Evolutionary conservation across 2,113 vertebrate genomes (phyloP).

Genomic region (Lagenorhynchus albirostris): DNA sequence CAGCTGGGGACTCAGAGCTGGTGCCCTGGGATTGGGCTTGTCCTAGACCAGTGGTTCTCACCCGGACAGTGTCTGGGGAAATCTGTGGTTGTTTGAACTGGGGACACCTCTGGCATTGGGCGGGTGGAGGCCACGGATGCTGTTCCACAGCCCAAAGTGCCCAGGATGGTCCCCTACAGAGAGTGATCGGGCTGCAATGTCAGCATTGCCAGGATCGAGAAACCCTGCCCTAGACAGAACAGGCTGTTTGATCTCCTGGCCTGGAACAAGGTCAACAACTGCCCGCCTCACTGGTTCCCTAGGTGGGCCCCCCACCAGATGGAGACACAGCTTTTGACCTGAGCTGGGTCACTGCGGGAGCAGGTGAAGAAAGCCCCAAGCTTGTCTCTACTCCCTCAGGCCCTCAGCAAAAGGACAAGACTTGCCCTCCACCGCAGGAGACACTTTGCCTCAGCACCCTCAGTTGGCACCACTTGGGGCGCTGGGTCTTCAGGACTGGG

Average conservation of each 20-base stretch:
- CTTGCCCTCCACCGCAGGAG: background rate
- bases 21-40: background rate
- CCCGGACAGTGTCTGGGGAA: background rate
- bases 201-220: background rate
- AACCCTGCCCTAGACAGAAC: background rate
- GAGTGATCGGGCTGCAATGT: too few relatives aligned
- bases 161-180: background rate
- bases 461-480: background rate
- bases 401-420: background rate
- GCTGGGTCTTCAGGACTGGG: background rate
- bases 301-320: background rate
- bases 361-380: background rate
- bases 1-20: background rate
- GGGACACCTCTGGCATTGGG: background rate
- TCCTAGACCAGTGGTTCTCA: background rate
- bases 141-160: background rate
- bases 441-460: background rate
- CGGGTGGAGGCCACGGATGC: background rate
- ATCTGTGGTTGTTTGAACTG: background rate
- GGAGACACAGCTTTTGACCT: background rate
- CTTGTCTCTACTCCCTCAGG: background rate
- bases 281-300: background rate
- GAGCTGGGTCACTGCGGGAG: background rate
- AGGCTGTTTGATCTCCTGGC: background rate
- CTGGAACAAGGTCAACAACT: background rate